Base-by-base conservation (phyloP, 1,140 invertebrate genomes). In the Zaprionus inermis region DNA sequence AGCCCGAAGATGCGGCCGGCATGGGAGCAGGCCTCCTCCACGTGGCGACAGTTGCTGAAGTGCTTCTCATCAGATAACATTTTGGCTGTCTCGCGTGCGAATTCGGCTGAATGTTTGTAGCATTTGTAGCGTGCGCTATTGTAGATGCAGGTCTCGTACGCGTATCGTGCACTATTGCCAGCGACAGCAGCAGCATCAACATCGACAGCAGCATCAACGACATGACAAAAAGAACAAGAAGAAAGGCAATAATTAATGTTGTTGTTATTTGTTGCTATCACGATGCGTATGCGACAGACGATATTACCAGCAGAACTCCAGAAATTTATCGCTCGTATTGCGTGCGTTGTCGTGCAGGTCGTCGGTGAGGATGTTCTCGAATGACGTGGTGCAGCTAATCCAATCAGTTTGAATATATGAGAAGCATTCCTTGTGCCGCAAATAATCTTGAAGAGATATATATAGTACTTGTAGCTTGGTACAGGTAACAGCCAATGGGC, bases 91-190 rank as follows among this genome's bases (percentile, higher is more conserved):
- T 91, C 90, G 9, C 91, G 79, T 57, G 90, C 91, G 60, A 91
- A 92, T 52, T 82, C 78, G 3, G 91, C 91, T 61, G 91, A 92
- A 46, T 92, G 65, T 46, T 92, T 79, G 46, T 92, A 91, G 78
- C 91, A 92, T 59, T 92, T 92, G 68, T 79, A 92, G 4, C 90
- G 76, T 18, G 91, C 91, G 30, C 91, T 92, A 30, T 90, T 92
- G 63, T 90, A 92, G 60, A 92, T 92, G 77, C 91, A 92, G 18
- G 88, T 92, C 70, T 92, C 91, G 68, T 92, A 92, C 9, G 89
- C 91, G 34, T 85, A 80, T 11, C 91, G 82, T 52, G 91, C 84
- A 51, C 91, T 92, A 72, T 49, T 49, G 9, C 41, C 16, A 20
- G 1, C 11, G 79, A 57, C 9, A 54, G 59, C 52, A 72, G 51